Base-by-base conservation (phyloP, 2,797 vertebrate species). In the Cetoscarus ocellatus region DNA sequence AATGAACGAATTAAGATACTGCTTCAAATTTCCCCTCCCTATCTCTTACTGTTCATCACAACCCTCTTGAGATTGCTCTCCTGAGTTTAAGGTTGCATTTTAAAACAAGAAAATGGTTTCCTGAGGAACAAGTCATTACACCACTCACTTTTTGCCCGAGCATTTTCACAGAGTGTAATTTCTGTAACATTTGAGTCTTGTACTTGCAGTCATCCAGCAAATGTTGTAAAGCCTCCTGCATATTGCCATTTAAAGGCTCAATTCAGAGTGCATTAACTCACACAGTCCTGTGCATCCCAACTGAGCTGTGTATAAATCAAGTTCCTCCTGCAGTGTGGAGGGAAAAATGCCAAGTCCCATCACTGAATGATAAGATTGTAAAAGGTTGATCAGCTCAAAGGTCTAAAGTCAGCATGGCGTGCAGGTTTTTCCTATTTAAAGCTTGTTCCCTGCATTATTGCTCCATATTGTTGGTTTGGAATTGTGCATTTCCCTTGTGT, bases 361-460 rank as follows among this genome's bases (percentile, higher is more conserved):
- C 56, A 18, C 9, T 27, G 36, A 73, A 71, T 18, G 84, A 71
- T 79, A 59, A 59, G 68, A 71, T 79, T 63, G 47, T 27, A 27
- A 27, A 27, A 27, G 27, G 67, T 80, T 74, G 43, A 81, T 83
- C 58, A 75, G 56, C 70, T 77, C 56, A 82, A 56, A 75, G 15
- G 15, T 69, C 45, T 19, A 67, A 73, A 77, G 44, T 73, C 54
- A 73, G 43, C 56, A 50, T 67, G 71, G 69, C 63, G 40, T 63
- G 63, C 40, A 52, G 61, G 52, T 71, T 38, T 79, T 77, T 77
- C n/a, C 75, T 18, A 79, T 82, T 78, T 72, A 61, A 79, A 55
- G 27, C 63, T 36, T n/a, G 0, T 63, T 73, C 18, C 40, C 38
- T 17, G 35, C 38, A 27, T 77, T 64, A 61, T 72, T 63, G 66